Base-by-base conservation (phyloP, 2,888 invertebrate genomes). In the Apamea anceps region DNA sequence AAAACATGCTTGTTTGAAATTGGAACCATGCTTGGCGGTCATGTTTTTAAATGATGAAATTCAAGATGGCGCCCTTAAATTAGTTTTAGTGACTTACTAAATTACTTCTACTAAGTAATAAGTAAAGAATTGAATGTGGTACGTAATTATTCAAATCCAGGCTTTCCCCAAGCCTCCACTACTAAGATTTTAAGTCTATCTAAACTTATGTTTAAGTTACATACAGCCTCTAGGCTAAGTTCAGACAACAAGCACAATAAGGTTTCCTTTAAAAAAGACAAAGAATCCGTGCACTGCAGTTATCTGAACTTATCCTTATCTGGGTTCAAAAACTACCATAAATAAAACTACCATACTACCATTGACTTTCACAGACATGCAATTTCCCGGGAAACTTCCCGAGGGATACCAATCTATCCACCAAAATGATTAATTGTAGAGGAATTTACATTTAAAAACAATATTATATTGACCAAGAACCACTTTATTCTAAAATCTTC, bases 21-120 rank as follows among this genome's bases (percentile, higher is more conserved):
- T 81, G 37, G 42, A 75, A 81, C 10, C 81, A 80, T 89, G 76
- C 78, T 70, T 37, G 48, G 13, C 67, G 28, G 3, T 54, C 32
- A 82, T 57, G 51, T 51, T 66, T 42, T 25, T 18, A 45, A n/a
- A 54, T 45, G 32, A 37, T 71, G 18, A 54, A 70, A 54, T 79
- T 37, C 21, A 72, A 72, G 37, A 77, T 70, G 63, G 63, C 57
- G 60, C 18, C 32, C 2, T 48, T 28, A 28, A 66, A 48, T 66
- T 60, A 75, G 28, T 82, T 82, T 57, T 37, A n/a, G 48, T 78
- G 28, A 66, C 65, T 74, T 48, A 54, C 13, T 28, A 54, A n/a
- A 63, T 37, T 32, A 80, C 25, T 62, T 60, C 18, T 25, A 62
- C 15, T n/a, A 18, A n/a, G n/a, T n/a, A n/a, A 32, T 32, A 45